Percentiles rank a stretch among this genome's conserved stretches.
phyloP scores from a whole-genome alignment of 2,113 vertebrate genomes.

The Cyanoderma ruficeps region DNA sequence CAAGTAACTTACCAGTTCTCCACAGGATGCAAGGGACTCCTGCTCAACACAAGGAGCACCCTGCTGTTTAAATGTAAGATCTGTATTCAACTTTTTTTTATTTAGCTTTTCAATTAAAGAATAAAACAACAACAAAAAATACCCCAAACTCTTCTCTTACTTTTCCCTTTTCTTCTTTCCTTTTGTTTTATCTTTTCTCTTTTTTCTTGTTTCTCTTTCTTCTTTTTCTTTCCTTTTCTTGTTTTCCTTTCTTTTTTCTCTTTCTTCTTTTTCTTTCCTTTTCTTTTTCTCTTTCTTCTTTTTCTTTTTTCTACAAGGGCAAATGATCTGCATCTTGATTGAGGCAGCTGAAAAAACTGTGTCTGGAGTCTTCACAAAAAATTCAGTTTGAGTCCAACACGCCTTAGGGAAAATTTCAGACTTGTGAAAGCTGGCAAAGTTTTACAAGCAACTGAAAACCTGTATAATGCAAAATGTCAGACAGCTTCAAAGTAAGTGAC shows the following conservation, averaged over 20 bases:
- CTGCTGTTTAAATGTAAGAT: neutral
- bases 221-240: neutral
- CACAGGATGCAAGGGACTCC: neutral
- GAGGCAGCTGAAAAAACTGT: neutral
- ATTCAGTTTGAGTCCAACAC: neutral
- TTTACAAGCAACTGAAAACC: neutral
- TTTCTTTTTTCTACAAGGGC: neutral
- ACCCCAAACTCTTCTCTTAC: no score
- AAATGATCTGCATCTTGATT: neutral
- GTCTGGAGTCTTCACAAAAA: neutral
- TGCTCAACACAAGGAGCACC: neutral
- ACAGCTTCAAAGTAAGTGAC: neutral
- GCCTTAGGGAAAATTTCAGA: conserved; percentile 37
- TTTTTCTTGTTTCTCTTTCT: neutral
- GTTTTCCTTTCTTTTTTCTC: no score
- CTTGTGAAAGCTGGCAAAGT: conserved; percentile 16
- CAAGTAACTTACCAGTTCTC: neutral
- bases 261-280: neutral
- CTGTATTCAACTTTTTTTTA: neutral
- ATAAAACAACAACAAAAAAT: neutral
- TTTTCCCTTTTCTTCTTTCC: neutral
- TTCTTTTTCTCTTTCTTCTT: neutral
- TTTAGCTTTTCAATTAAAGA: neutral
- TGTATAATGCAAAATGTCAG: neutral
- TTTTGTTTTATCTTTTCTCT: no score